These are phyloP conservation scores for Apostichopus californicus DNA, from an alignment of 35 echinoderm and acorn worm species.

Conservation along the genomic window DNA sequence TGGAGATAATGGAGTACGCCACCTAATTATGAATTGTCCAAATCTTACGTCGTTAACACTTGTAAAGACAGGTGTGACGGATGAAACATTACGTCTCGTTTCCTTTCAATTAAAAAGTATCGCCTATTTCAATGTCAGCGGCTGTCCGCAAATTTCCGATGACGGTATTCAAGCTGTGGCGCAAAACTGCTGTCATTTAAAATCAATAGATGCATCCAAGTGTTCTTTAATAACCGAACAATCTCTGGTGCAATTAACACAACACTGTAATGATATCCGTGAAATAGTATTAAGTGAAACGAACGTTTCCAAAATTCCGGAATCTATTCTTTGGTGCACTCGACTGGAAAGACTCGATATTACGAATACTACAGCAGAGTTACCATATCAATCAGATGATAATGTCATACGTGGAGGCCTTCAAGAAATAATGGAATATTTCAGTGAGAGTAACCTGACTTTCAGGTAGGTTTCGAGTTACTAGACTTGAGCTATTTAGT, in stretches of 20 bases:
- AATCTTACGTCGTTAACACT: not conserved
- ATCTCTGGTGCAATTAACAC: not conserved
- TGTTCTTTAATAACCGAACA: conserved; percentile 28
- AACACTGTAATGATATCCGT: conserved; percentile 17
- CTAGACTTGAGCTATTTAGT: too few species aligned
- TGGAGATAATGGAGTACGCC: not conserved
- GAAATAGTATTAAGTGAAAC: conserved; percentile 23
- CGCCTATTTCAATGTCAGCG: not conserved
- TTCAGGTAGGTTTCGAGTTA: not conserved
- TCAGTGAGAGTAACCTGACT: not conserved
- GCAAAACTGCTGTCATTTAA: conserved; percentile 9
- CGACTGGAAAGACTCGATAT: conserved; percentile 20
- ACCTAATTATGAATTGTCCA: not conserved
- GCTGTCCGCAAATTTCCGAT: conserved; percentile 23
- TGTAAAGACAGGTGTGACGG: conserved; percentile 1
- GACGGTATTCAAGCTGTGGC: not conserved
- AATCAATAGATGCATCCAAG: conserved; percentile 44
- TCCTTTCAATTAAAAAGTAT: not conserved
- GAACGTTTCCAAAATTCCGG: not conserved
- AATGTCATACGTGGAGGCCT: not conserved
- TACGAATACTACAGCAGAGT: not conserved
- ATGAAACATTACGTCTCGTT: not conserved
- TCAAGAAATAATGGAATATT: conserved; percentile 6
- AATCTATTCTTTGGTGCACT: conserved; percentile 3
- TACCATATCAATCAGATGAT: not conserved